Base-by-base conservation (phyloP, 2,888 invertebrate species). In the Drosophila suboccidentalis region DNA sequence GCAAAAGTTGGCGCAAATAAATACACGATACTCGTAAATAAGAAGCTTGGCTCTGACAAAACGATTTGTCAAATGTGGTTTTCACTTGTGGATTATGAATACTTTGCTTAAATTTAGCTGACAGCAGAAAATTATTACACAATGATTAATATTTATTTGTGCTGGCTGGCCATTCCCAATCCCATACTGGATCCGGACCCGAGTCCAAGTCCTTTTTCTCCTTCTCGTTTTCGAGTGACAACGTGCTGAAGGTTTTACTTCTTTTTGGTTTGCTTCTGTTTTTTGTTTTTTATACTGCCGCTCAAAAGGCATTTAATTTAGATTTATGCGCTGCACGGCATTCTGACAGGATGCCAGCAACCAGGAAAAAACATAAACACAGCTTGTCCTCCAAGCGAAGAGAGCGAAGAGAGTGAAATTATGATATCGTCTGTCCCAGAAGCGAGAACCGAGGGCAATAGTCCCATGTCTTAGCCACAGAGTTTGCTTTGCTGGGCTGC, bases 71-170 rank as follows among this genome's bases (percentile, higher is more conserved):
- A 90, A 90, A 83, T 76, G 88, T 73, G 89, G 81, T 75, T 89
- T 77, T 82, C 79, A 88, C 87, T 88, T 90, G 80, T 79, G 90
- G 88, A 91, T 90, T 90, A 91, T 90, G 91, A 90, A 90, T 91
- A 87, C 90, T 87, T 90, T 89, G 80, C 90, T 86, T 90, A 84
- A 90, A 89, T 89, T 90, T 84, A 84, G 90, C 90, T 87, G 90
- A 91, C 90, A 90, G 90, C 90, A 89, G 84, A 90, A 90, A 90
- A 90, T 90, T 89, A 89, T 89, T 90, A 89, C 86, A 74, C 82
- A 84, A 91, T 91, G 91, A 90, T 90, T 90, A 91, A 90, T 90
- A 90, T 87, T 82, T 90, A 80, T 90, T 89, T 84, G 78, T 71
- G 74, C 78, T 75, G 76, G 66, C 82, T 75, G 83, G 64, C 82